Evolutionary conservation across 2,888 invertebrate genomes (phyloP).

Genomic region (Lottia scabra): DNA sequence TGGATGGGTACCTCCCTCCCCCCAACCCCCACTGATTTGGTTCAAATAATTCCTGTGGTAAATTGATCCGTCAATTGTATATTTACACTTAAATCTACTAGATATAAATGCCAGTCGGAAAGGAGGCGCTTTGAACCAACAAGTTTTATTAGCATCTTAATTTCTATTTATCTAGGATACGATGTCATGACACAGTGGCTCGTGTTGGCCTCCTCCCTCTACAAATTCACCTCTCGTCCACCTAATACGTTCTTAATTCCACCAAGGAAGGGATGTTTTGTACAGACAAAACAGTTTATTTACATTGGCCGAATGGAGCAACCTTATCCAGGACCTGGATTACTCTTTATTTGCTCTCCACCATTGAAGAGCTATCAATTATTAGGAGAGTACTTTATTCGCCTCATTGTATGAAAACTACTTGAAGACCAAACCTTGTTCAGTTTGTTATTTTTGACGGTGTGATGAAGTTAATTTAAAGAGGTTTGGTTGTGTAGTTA

Average conservation of each 20-base stretch:
- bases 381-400: no score
- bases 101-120: background rate
- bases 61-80: no score
- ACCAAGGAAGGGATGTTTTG: background rate
- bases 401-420: no score
- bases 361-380: no score
- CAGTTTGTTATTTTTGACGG: no score
- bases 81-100: background rate
- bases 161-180: background rate
- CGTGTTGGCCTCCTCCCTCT: background rate
- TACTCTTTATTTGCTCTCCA: background rate
- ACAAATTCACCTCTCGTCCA: background rate
- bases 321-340: background rate
- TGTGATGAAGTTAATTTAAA: no score
- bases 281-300: background rate
- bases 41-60: no score
- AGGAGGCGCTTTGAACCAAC: background rate
- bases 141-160: background rate
- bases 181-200: background rate
- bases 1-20: no score
- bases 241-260: background rate
- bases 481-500: no score
- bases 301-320: slow-evolving; percentile 2
- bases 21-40: no score
- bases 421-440: no score